These are phyloP conservation scores for Platalea minor DNA, from an alignment of 2,797 vertebrate genomes.

Conservation along the genomic window DNA sequence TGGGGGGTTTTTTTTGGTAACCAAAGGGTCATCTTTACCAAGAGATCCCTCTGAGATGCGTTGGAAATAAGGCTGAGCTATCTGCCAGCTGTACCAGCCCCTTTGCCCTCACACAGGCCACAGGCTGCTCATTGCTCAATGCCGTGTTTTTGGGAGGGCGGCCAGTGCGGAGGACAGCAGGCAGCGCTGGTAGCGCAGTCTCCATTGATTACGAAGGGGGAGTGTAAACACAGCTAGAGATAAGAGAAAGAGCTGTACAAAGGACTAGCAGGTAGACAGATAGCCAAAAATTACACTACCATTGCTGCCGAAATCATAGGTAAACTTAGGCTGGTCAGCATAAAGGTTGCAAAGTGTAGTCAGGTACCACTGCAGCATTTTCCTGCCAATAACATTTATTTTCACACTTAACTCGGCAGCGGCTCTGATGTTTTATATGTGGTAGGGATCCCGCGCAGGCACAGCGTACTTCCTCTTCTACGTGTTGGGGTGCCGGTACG, in stretches of 20 bases:
- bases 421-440: neutral
- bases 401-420: neutral
- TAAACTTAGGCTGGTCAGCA: neutral
- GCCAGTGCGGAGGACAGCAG: neutral
- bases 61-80: neutral
- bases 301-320: neutral
- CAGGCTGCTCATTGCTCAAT: neutral
- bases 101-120: neutral
- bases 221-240: neutral
- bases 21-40: neutral
- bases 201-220: neutral
- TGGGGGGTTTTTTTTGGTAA: neutral
- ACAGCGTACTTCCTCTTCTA: neutral
- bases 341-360: neutral
- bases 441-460: neutral
- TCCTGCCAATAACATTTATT: neutral
- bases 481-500: rapidly evolving
- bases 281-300: neutral
- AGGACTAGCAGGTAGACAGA: neutral
- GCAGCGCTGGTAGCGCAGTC: neutral
- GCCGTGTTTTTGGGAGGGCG: rapidly evolving
- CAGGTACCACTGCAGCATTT: neutral
- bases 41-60: neutral
- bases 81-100: neutral
- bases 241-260: neutral